Conservation (phyloP, 2,113 vertebrate species). For the Conger conger region DNA sequence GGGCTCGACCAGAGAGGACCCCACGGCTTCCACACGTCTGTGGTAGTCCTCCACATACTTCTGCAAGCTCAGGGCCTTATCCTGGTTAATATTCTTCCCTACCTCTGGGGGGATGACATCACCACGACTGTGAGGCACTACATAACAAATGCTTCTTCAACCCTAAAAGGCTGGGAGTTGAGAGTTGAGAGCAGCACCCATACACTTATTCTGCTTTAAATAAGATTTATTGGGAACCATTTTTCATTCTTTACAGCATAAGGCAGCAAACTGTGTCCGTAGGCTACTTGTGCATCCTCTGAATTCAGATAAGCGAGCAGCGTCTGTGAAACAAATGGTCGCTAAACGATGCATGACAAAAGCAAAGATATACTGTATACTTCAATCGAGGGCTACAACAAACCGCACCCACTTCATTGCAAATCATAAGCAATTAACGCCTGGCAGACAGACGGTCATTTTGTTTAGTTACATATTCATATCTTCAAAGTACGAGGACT, state of each 20-base stretch:
- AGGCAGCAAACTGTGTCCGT: background rate
- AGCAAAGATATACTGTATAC: background rate
- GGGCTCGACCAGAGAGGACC: background rate
- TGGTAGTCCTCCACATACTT: slow-evolving; percentile 65
- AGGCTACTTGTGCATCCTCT: background rate
- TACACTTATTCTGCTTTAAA: background rate
- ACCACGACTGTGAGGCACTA: background rate
- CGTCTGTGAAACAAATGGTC: slow-evolving; percentile 10
- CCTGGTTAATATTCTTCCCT: slow-evolving; percentile 73
- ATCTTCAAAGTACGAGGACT: slow-evolving; percentile 34
- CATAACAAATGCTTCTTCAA: background rate
- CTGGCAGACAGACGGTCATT: slow-evolving; percentile 1
- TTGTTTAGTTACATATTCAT: slow-evolving; percentile 39
- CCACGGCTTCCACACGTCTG: slow-evolving; percentile 47
- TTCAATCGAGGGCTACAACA: background rate
- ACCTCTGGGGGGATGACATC: slow-evolving; percentile 47
- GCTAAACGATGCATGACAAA: background rate
- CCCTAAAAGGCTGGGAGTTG: background rate
- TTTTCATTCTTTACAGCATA: background rate
- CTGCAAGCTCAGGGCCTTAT: slow-evolving; percentile 58
- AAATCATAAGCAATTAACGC: slow-evolving; percentile 16
- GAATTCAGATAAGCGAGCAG: background rate
- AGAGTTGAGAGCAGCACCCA: background rate
- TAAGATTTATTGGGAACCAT: background rate
- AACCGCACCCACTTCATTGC: background rate